phyloP scores from a whole-genome alignment of 2,113 vertebrate species.

The Sapayoa aenigma region DNA sequence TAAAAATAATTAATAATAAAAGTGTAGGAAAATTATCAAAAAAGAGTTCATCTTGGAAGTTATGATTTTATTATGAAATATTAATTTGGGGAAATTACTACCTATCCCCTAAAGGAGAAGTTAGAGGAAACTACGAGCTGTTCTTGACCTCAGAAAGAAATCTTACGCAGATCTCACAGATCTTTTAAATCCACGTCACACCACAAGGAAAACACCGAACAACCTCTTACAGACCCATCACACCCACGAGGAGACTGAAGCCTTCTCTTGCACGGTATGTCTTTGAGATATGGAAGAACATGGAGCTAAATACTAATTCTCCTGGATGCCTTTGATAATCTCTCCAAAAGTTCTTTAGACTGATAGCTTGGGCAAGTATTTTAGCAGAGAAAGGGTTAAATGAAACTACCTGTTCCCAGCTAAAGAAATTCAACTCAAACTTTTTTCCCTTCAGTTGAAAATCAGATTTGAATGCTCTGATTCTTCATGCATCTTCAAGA shows the following conservation, averaged over 20 bases:
- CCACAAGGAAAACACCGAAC: neutral
- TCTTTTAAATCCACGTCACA: neutral
- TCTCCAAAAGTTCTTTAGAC: neutral
- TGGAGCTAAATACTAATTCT: neutral
- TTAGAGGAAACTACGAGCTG: neutral
- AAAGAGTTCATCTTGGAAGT: neutral
- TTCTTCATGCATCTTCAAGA: constrained; percentile 55
- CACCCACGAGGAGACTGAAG: neutral
- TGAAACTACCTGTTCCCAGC: neutral
- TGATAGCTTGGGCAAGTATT: neutral
- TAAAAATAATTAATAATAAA: neutral
- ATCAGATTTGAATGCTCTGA: constrained; percentile 61
- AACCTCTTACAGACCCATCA: neutral
- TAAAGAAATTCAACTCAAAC: neutral
- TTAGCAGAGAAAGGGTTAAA: constrained; percentile 13
- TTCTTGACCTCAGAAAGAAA: neutral
- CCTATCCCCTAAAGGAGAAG: neutral
- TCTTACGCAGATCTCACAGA: neutral
- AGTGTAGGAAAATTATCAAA: neutral
- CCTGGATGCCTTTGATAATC: neutral
- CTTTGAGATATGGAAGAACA: neutral
- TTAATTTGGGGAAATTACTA: neutral
- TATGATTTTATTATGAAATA: neutral
- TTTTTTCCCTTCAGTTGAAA: constrained; percentile 36
- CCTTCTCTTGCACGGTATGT: neutral